These are phyloP conservation scores for Diarsia dahlii DNA, from an alignment of 2,888 invertebrate genomes.

Conservation along the genomic window DNA sequence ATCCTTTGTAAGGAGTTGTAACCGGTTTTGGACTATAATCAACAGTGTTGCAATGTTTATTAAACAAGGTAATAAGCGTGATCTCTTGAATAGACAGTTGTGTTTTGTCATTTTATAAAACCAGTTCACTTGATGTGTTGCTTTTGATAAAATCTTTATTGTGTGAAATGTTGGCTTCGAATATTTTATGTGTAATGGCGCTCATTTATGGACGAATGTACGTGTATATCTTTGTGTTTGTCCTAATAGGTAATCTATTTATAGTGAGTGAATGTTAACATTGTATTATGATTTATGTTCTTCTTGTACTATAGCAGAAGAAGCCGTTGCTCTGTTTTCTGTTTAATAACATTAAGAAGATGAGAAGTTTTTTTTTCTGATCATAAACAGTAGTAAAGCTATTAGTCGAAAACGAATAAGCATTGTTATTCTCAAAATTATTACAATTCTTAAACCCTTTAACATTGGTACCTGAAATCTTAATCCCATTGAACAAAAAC, in stretches of 20 bases:
- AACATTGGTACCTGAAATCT: conserved; percentile 64
- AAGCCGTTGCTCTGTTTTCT: background rate
- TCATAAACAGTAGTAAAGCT: background rate
- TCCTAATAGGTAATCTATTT: background rate
- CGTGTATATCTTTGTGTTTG: conserved; percentile 2
- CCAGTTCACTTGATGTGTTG: conserved; percentile 67
- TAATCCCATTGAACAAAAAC: conserved; percentile 64
- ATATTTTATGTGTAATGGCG: conserved; percentile 46
- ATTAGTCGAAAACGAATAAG: background rate
- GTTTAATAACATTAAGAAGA: background rate
- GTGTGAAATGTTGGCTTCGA: conserved; percentile 46
- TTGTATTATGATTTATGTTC: background rate
- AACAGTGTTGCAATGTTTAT: conserved; percentile 90
- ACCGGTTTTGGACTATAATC: conserved; percentile 84
- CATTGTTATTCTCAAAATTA: background rate
- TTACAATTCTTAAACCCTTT: conserved; percentile 38
- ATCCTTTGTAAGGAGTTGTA: conserved; percentile 71
- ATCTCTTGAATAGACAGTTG: conserved; percentile 74
- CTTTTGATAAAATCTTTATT: conserved; percentile 69
- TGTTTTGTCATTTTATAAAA: conserved; percentile 68
- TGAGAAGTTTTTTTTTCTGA: background rate
- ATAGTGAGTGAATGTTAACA: background rate
- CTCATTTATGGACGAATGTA: conserved; percentile 14
- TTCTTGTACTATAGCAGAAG: too few species aligned
- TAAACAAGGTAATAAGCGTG: conserved; percentile 88